Evolutionary conservation across 2,797 vertebrate species (phyloP).

Genomic region (Gallirallus australis): DNA sequence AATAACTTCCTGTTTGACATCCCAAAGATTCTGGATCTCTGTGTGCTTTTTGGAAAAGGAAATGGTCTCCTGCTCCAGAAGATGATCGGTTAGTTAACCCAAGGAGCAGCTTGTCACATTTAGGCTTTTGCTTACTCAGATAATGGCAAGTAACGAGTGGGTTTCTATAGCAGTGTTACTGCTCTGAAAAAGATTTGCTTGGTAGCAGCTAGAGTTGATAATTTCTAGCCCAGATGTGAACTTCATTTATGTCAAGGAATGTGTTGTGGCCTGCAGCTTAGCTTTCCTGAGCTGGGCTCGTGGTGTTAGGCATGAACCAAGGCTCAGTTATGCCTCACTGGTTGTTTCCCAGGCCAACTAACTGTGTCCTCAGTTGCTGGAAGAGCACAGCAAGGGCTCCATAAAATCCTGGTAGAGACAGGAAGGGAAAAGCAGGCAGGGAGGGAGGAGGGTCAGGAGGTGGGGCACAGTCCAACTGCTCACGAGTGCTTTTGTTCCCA

Average conservation of each 20-base stretch:
- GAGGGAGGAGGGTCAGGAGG: not conserved
- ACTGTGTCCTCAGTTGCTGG: not conserved
- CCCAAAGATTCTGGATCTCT: slow-evolving; percentile 96
- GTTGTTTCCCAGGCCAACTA: not conserved
- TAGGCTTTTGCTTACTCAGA: not conserved
- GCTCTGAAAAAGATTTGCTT: not conserved
- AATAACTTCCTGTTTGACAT: slow-evolving; percentile 97
- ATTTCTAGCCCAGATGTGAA: not conserved
- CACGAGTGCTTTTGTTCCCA: not conserved
- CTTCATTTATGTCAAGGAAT: not conserved
- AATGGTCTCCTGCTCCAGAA: slow-evolving; percentile 90
- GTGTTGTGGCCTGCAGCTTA: not conserved
- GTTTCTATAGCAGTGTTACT: not conserved
- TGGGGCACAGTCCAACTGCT: not conserved
- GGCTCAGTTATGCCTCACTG: not conserved
- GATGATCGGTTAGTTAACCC: slow-evolving; percentile 89
- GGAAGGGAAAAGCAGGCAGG: not conserved
- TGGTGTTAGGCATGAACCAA: not conserved
- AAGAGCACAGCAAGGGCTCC: not conserved
- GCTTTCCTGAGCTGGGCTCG: not conserved
- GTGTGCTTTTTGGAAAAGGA: slow-evolving; percentile 95
- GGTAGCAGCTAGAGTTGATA: not conserved
- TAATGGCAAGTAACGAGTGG: not conserved
- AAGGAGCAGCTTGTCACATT: not conserved
- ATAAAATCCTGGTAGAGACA: not conserved